Percentiles rank a stretch among this genome's conserved stretches.
These are phyloP conservation scores for Dicycla oo DNA, from an alignment of 2,888 invertebrate species.

Conservation along the genomic window DNA sequence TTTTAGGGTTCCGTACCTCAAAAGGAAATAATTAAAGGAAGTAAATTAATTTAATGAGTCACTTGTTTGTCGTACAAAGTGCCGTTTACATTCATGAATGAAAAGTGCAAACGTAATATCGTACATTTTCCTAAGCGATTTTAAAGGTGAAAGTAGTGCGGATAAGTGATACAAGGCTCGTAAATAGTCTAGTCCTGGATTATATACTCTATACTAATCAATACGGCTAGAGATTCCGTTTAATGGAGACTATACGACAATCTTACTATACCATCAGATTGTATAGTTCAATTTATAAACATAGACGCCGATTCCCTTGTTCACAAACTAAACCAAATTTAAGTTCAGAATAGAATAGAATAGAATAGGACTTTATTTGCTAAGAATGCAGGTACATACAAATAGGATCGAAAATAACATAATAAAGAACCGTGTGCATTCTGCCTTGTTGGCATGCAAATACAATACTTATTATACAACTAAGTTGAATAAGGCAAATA, in stretches of 20 bases:
- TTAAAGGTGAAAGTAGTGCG: background rate
- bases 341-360: no score
- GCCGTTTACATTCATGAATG: background rate
- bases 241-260: background rate
- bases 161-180: background rate
- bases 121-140: conserved; percentile 1
- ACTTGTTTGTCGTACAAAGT: background rate
- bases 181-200: conserved; percentile 27
- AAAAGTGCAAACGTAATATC: background rate
- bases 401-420: no score
- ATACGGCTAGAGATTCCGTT: background rate
- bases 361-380: no score
- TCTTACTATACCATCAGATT: background rate
- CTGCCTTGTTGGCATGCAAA: no score
- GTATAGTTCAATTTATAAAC: background rate
- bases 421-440: no score
- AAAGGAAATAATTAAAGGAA: no score
- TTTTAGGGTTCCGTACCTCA: no score
- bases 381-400: no score
- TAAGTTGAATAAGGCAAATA: no score
- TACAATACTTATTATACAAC: no score
- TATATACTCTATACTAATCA: conserved; percentile 8
- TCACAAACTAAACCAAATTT: no score
- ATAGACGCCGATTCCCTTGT: background rate
- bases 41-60: no score